Conservation (phyloP, 2,797 vertebrate species). For the Leptodactylus fallax region DNA sequence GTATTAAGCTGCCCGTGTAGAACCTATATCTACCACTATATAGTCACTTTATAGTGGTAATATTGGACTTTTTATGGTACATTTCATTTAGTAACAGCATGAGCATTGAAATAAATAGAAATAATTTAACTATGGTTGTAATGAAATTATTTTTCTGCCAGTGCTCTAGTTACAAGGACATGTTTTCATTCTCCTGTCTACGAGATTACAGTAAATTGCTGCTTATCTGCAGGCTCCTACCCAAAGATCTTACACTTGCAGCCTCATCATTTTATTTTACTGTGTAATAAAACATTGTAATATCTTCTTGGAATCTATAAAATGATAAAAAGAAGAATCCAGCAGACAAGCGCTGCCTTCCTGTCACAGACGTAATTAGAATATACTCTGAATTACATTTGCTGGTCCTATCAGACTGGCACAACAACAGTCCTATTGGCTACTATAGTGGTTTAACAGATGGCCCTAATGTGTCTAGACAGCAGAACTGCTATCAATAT, state of each 20-base stretch:
- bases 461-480: conserved; percentile 44
- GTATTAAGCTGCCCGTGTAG: too few species aligned
- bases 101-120: too few species aligned
- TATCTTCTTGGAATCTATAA: conserved; percentile 32
- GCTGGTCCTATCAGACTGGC: conserved; percentile 40
- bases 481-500: conserved; percentile 20
- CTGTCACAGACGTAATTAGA: conserved; percentile 13
- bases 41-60: too few species aligned
- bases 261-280: conserved; percentile 43
- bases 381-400: conserved; percentile 40
- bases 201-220: conserved; percentile 27
- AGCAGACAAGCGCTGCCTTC: conserved; percentile 7
- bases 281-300: conserved; percentile 44
- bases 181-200: conserved; percentile 1
- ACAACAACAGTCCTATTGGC: conserved; percentile 32
- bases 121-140: background rate
- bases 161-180: background rate
- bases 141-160: background rate
- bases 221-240: conserved; percentile 21
- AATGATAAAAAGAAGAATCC: conserved; percentile 11
- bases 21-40: too few species aligned
- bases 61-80: too few species aligned
- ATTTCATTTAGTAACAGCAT: too few species aligned
- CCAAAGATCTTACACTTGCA: conserved; percentile 14
- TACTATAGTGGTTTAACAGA: conserved; percentile 44